Evolutionary conservation across 2,113 vertebrate genomes (phyloP).

Genomic region (Brachyhypopomus occidentalis): DNA sequence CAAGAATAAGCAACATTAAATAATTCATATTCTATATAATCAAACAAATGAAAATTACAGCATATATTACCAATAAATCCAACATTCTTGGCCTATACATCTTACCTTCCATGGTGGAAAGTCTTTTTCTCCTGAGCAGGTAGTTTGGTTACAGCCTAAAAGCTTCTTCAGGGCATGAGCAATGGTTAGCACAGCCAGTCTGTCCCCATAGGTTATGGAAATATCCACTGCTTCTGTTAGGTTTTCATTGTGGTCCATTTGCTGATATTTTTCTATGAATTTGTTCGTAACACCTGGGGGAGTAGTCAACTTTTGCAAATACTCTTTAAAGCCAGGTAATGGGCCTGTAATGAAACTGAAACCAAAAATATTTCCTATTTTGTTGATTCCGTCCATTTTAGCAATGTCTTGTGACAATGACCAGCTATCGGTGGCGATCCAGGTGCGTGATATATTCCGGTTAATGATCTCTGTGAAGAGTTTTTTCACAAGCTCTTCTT

Average conservation of each 20-base stretch:
- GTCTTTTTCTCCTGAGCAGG: constrained; percentile 60
- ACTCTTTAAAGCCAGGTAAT: constrained; percentile 62
- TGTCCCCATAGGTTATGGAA: constrained; percentile 49
- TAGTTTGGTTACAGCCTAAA: constrained; percentile 62
- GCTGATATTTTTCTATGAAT: constrained; percentile 70
- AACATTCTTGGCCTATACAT: background rate
- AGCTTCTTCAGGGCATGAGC: constrained; percentile 64
- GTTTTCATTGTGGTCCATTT: constrained; percentile 59
- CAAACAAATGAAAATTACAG: background rate
- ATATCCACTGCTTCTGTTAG: constrained; percentile 49
- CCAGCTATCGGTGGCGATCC: constrained; percentile 74
- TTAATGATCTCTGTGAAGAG: constrained; percentile 66
- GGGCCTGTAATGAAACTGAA: constrained; percentile 58
- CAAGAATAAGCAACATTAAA: background rate
- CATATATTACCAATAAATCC: too few relatives aligned
- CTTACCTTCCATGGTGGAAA: constrained; percentile 70
- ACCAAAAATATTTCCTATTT: constrained; percentile 70
- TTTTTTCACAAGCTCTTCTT: constrained; percentile 56
- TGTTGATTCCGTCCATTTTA: constrained; percentile 63
- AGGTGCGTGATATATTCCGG: constrained; percentile 60
- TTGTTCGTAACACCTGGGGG: constrained; percentile 59
- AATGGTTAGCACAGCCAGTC: constrained; percentile 59
- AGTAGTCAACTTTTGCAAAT: constrained; percentile 60
- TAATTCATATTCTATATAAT: background rate
- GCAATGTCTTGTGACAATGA: constrained; percentile 52